Evolutionary conservation across 1,140 invertebrate genomes (phyloP).

Genomic region (Propsilocerus akamusi): DNA sequence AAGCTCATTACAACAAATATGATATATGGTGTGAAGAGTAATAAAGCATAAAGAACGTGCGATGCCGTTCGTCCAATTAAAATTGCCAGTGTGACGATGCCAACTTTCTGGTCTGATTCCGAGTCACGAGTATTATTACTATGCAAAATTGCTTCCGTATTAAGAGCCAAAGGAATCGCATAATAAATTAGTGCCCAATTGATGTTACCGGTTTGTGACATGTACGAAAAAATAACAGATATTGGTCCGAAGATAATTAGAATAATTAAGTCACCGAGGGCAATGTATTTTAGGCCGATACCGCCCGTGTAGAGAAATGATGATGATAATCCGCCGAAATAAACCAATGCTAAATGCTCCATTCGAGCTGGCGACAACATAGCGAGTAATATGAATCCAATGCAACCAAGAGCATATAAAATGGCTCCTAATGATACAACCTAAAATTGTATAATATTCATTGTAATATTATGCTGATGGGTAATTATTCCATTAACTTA

Average conservation of each 20-base stretch:
- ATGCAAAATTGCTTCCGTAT: constrained; percentile 88
- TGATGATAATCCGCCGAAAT: constrained; percentile 91
- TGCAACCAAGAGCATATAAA: constrained; percentile 69
- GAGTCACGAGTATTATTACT: constrained; percentile 87
- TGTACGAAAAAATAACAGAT: constrained; percentile 83
- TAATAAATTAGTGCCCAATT: constrained; percentile 79
- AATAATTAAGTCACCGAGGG: constrained; percentile 76
- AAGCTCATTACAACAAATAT: constrained; percentile 67
- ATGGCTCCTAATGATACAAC: constrained; percentile 72
- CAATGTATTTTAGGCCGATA: constrained; percentile 87
- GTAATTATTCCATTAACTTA: constrained; percentile 7
- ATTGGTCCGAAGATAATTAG: constrained; percentile 87
- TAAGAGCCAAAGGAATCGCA: constrained; percentile 80
- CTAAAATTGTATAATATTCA: constrained; percentile 11
- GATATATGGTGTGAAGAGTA: constrained; percentile 83
- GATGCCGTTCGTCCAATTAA: constrained; percentile 81
- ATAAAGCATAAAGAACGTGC: constrained; percentile 74
- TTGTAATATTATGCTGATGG: background rate
- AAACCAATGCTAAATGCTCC: constrained; percentile 84
- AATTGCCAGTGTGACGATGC: constrained; percentile 84
- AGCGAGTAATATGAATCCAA: constrained; percentile 69
- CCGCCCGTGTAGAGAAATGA: constrained; percentile 85
- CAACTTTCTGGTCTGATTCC: constrained; percentile 64
- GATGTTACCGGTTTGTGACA: constrained; percentile 73
- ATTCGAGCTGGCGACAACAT: constrained; percentile 72